Base-by-base conservation (phyloP, 2,113 vertebrate genomes). In the Hirundichthys speculiger region DNA sequence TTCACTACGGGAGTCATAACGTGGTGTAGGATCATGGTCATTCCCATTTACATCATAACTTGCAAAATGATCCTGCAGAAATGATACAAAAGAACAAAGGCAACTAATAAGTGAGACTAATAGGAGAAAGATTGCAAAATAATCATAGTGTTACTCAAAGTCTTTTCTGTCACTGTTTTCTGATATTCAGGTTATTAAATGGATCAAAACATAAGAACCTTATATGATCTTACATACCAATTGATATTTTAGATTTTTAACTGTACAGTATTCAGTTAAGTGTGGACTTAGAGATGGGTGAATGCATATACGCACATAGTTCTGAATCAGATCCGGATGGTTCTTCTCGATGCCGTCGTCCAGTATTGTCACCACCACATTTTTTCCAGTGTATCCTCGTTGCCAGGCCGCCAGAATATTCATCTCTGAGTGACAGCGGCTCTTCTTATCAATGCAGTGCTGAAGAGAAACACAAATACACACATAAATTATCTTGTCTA, bases 31-130 rank as follows among this genome's bases (percentile, higher is more conserved):
- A 55, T 98, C 96, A 0, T 94, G 92, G 78, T 98, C 96, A 0
- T 97, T 95, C 14, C 95, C 95, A 0, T 98, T 98, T 75, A 98
- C 93, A 2, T 98, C 96, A 0, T 96, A 96, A 79, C 96, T 98
- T 2, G 96, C 96, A 0, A 94, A 93, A 55, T 95, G 92, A 61
- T 98, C 96, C 96, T 98, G 57, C 48, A 87, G 83, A 73, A 27
- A 50, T 1, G 5, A 48, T 0, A 8, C 14, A 15, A 10, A 30
- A 4, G 16, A 12, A 5, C 3, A 18, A 27, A 4, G 18, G 11
- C 18, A 21, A 13, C 7, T 8, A 19, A 10, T 1, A 3, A 24
- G 22, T 3, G 25, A 53, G 51, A 6, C 0, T 6, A 10, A 21
- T 4, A 39, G 18, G 21, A 39, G 38, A 10, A 4, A 14, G 12